Evolutionary conservation across 2,888 invertebrate genomes (phyloP).

Genomic region (Amblyjoppa fuscipennis): DNA sequence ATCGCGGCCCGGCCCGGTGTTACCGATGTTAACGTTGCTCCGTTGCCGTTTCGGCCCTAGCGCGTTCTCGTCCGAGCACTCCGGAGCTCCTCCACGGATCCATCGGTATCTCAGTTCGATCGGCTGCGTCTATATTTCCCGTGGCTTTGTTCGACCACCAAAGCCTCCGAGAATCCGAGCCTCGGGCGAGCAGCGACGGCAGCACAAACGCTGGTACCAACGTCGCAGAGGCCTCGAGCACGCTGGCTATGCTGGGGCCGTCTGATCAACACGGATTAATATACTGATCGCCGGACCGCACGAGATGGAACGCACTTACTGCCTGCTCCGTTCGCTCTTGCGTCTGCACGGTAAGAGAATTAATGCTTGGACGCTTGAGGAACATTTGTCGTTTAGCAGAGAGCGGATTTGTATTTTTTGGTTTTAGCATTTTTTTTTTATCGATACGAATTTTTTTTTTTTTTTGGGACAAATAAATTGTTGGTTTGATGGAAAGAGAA

Average conservation of each 20-base stretch:
- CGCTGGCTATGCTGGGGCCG: neutral
- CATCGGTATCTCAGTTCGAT: constrained; percentile 3
- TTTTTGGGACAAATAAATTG: no score
- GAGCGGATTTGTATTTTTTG: no score
- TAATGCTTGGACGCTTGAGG: no score
- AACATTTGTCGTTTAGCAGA: no score
- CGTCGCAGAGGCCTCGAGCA: constrained; percentile 9
- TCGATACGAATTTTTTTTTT: no score
- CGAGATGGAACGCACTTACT: constrained; percentile 51
- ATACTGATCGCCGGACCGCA: constrained; percentile 60
- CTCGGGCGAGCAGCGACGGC: constrained; percentile 26
- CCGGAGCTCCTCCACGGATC: neutral
- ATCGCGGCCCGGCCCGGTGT: neutral
- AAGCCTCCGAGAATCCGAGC: constrained; percentile 48
- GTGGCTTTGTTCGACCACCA: constrained; percentile 40
- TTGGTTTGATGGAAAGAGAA: no score
- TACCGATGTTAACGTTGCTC: constrained; percentile 14
- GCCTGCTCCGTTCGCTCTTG: neutral
- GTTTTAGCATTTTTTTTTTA: no score
- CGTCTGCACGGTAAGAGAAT: no score
- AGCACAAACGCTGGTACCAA: neutral
- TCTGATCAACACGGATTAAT: constrained; percentile 65
- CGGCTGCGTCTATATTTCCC: constrained; percentile 37
- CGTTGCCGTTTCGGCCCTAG: neutral
- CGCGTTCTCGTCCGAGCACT: neutral